Evolutionary conservation across 2,113 vertebrate genomes (phyloP), one percentile per base, ranked within the genome.

Genomic region (Trinectes maculatus): DNA sequence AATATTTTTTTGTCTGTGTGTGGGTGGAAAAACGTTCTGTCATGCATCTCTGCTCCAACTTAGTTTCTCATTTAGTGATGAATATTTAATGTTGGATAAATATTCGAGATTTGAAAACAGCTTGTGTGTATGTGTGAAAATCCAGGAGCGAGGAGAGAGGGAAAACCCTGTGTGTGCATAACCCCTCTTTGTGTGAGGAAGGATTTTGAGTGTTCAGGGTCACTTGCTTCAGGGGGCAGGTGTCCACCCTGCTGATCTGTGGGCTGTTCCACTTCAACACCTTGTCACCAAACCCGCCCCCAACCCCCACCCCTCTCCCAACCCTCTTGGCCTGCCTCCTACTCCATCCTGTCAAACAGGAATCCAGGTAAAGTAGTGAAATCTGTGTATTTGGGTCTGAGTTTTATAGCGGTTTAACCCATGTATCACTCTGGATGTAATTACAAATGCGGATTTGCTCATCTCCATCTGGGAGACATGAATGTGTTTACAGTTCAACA

Each of bases 201-300:
- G 64, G 75, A 88, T 89, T 78, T 73, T 22, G 65, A 47, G 18
- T 49, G 78, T 83, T 89, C 75, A 6, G 85, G 88, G 86, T 89
- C 81, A 85, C 52, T 79, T 64, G 73, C 59, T 82, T 18, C 64
- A 63, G 63, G 67, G 52, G 71, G 62, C 85, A 87, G 88, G 87
- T 88, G 86, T 89, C 83, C 84, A 63, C 56, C 53, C 61, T n/a
- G 49, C 64, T 86, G 82, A 85, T 88, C 74, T 83, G 69, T 82
- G 43, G 67, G 72, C 48, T 74, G 85, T 85, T 91, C 84, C 83
- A 87, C 89, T 87, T 89, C 89, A 83, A 85, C 89, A 89, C 87
- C 84, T 91, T 68, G 71, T 86, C 85, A 85, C 56, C 69, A 67
- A 79, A 83, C 46, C 54, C 57, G n/a, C n/a, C n/a, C n/a, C n/a